These are phyloP conservation scores for Pristis pectinata DNA, from an alignment of 2,797 vertebrate species.

Conservation along the genomic window DNA sequence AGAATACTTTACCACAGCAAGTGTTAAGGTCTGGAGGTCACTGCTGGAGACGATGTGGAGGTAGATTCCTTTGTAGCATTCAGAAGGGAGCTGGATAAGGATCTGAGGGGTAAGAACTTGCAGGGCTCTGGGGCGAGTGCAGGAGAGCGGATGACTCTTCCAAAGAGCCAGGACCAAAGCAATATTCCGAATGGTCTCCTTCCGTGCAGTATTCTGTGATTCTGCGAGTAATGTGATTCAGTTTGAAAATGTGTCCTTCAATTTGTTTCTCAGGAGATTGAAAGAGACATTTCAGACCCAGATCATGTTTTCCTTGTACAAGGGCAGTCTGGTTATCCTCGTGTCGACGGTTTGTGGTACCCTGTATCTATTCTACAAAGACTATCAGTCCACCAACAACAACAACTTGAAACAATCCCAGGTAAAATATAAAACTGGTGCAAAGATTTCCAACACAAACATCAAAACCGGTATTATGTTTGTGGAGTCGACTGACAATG, in stretches of 20 bases:
- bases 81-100: no score
- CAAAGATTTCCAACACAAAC: background rate
- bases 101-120: no score
- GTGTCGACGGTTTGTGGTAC: background rate
- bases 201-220: no score
- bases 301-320: background rate
- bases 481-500: background rate
- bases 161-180: no score
- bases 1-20: no score
- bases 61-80: no score
- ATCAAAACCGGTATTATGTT: background rate
- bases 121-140: no score
- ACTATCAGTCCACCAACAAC: background rate
- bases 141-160: no score
- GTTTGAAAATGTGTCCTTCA: background rate
- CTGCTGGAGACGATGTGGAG: no score
- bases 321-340: background rate
- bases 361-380: background rate
- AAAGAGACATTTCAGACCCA: background rate
- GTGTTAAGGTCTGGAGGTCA: no score
- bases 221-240: no score
- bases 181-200: no score
- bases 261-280: background rate
- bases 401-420: background rate
- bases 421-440: background rate